Base-by-base conservation (phyloP, 2,888 invertebrate genomes). In the Ariolimax columbianus region DNA sequence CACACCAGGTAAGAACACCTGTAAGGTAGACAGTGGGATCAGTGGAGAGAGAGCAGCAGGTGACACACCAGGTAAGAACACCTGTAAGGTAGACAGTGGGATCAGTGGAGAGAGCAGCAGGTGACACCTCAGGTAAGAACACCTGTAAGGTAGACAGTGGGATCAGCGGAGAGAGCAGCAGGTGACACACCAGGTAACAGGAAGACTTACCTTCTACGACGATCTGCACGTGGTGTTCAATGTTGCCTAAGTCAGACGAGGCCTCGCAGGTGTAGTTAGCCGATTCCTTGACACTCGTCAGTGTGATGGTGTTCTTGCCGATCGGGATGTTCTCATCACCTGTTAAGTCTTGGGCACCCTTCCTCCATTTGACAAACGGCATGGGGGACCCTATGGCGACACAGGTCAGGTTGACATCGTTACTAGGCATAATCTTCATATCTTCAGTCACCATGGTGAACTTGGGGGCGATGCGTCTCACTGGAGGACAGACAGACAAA, bases 261-360 rank as follows among this genome's bases (percentile, higher is more conserved):
- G 99, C 99, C 88, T 98, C 97, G 94, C 99, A 99, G 0, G 99
- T 99, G 95, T 98, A 99, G 95, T 99, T 99, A 36, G 97, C 97
- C 0, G 98, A 97, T 93, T 98, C 97, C 91, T 97, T 96, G 89
- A 99, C 97, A 93, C 98, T 96, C 80, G 96, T 96, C 89, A 99
- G 95, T 91, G 96, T 96, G 72, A 99, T 95, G 26, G 97, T 97
- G 94, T 99, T 99, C 86, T 96, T 96, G 38, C 95, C 95, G 83
- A 95, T 94, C 7, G 95, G 95, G 47, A 94, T 87, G 66, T 90
- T 90, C 66, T 43, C 97, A 36, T 89, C 88, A 14, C 89, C 87
- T 96, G 84, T 97, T 91, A 97, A 96, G 94, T 98, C 97, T 94
- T 89, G 85, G 77, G 91, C 92, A 17, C 92, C 93, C 85, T 93